Evolutionary conservation across 2,888 invertebrate genomes (phyloP), one percentile per base, ranked within the genome.

Genomic region (Griposia aprilina): DNA sequence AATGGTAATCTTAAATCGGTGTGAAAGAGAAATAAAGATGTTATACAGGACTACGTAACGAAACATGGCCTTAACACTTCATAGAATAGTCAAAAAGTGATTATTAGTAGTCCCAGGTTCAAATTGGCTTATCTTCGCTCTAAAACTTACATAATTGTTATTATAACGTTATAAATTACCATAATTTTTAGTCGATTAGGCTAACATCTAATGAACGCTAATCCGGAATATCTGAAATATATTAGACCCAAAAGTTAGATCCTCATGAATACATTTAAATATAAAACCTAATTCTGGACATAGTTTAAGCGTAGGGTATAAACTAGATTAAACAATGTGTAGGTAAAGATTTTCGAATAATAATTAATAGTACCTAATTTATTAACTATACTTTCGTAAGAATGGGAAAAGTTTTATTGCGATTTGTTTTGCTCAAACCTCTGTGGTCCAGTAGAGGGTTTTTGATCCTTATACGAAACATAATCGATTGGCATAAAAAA

Each of bases 161-260:
- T 17, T 68, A 45, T n/a, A 48, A 52, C 20, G 45, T 65, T 52
- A 81, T 2, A 17, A 73, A 68, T 80, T 81, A 65, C 23, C 30
- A 63, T 70, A 48, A n/a, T 65, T 26, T 67, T 45, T n/a, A 48
- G 69, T 41, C 62, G 41, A 82, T 82, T 81, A 76, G 48, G 23
- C 50, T 11, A 17, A 41, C 23, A 65, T 69, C 69, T 45, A 55
- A n/a, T 62, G 30, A 60, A 41, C 55, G 55, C 65, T 73, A 65
- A 83, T 83, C 65, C 20, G 4, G 62, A 78, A 63, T 81, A 83
- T 70, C 20, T 83, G 15, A 62, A 57, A 73, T 66, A 78, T 66
- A 55, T 66, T 20, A n/a, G 69, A 45, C 73, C 82, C 50, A 45
- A 82, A 82, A 81, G 68, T 78, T 81, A 45, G 52, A 52, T 17